Evolutionary conservation across 2,113 vertebrate genomes (phyloP).

Genomic region (Neolamprologus kungweensis): DNA sequence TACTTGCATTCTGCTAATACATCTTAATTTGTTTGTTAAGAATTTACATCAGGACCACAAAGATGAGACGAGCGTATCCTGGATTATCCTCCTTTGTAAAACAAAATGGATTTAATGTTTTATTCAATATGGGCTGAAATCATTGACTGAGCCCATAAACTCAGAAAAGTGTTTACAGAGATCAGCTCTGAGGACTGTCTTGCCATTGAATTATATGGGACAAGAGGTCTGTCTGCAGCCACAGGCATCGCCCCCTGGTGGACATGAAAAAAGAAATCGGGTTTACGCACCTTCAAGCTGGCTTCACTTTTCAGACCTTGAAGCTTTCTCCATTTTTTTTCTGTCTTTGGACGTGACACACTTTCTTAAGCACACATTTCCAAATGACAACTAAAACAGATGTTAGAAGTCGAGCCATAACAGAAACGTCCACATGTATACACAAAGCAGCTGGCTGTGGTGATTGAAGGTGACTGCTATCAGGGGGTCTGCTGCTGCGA

Average conservation of each 20-base stretch:
- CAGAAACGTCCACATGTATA: neutral
- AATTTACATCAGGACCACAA: neutral
- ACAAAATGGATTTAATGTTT: neutral
- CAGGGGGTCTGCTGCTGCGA: neutral
- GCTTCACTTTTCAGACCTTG: neutral
- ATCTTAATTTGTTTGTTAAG: neutral
- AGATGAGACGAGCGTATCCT: rapidly evolving
- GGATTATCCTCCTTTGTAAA: neutral
- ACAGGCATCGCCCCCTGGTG: neutral
- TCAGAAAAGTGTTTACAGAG: neutral
- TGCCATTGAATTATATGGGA: neutral
- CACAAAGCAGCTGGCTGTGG: neutral
- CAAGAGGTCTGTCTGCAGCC: neutral
- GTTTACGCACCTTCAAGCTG: neutral
- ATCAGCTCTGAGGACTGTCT: neutral
- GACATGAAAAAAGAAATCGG: neutral
- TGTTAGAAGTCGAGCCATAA: neutral
- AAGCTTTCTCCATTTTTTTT: neutral
- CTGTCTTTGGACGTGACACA: neutral
- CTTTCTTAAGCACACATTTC: neutral
- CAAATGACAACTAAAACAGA: neutral
- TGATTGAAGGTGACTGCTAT: neutral
- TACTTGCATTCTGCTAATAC: neutral
- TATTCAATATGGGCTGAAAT: neutral
- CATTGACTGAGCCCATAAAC: rapidly evolving